These are phyloP conservation scores for Pharmacophagus antenor DNA, from an alignment of 2,888 invertebrate genomes.

Conservation along the genomic window DNA sequence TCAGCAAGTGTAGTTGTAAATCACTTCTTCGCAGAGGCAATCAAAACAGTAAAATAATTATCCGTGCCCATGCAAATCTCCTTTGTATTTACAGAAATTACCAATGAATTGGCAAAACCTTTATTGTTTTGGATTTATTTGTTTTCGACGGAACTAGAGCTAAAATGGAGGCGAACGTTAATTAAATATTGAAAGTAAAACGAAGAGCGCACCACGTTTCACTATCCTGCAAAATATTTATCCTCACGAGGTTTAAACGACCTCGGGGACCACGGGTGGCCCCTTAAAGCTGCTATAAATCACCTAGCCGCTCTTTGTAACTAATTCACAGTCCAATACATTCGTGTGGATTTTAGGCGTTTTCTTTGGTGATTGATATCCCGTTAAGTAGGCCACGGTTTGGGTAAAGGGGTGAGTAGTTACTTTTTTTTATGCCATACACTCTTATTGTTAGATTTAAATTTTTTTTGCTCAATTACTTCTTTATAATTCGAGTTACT, in stretches of 20 bases:
- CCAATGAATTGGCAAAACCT: too few relatives aligned
- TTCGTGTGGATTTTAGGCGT: constrained; percentile 17
- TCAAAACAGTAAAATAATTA: too few relatives aligned
- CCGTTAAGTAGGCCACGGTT: constrained; percentile 19
- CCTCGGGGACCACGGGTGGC: neutral
- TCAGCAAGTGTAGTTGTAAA: too few relatives aligned
- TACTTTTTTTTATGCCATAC: neutral
- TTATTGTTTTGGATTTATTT: too few relatives aligned
- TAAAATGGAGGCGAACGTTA: neutral
- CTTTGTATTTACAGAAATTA: too few relatives aligned
- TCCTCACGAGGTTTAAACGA: constrained; percentile 2
- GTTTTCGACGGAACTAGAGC: too few relatives aligned
- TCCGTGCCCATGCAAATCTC: too few relatives aligned
- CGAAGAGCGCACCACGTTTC: neutral
- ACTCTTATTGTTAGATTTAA: neutral
- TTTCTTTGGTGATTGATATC: constrained; percentile 20
- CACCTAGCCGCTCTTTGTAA: constrained; percentile 20
- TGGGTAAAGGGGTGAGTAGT: neutral
- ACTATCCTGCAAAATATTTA: neutral
- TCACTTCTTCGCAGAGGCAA: too few relatives aligned
- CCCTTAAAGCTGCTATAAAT: constrained; percentile 26
- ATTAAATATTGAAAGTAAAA: neutral
- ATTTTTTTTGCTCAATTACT: neutral
- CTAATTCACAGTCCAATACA: constrained; percentile 26
- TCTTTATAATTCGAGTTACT: too few relatives aligned